A percentile compares a stretch with the other conserved stretches of the same genome.
These are phyloP conservation scores for Ovis canadensis DNA, from an alignment of 2,113 vertebrate species.

Conservation along the genomic window DNA sequence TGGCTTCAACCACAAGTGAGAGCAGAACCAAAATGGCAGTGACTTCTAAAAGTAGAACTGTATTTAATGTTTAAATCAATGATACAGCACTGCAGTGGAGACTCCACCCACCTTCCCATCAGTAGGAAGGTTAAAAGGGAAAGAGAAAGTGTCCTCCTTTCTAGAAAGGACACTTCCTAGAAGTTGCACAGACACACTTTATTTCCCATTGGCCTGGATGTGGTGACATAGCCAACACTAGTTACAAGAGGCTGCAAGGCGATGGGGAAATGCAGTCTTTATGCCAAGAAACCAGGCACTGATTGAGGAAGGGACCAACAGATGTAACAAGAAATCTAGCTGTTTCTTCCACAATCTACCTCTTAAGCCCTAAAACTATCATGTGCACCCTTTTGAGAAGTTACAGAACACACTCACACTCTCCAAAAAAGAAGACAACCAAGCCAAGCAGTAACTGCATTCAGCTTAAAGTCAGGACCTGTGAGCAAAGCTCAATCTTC, in stretches of 20 bases:
- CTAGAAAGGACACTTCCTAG: background rate
- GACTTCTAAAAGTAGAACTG: background rate
- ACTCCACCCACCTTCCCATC: background rate
- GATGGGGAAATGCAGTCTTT: background rate
- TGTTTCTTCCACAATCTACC: background rate
- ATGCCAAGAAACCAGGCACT: background rate
- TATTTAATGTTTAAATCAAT: background rate
- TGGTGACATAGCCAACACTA: background rate
- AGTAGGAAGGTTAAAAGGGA: background rate
- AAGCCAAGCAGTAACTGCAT: background rate
- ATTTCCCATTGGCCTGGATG: background rate
- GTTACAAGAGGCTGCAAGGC: background rate
- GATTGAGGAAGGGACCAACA: background rate
- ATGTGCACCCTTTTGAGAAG: background rate
- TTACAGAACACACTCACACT: background rate
- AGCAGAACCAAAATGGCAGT: background rate
- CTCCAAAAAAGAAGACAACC: background rate
- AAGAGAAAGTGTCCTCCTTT: background rate
- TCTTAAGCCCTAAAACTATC: background rate
- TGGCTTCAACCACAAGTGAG: background rate
- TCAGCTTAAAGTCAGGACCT: background rate
- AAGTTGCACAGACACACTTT: background rate
- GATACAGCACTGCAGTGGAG: background rate
- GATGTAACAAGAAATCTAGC: background rate
- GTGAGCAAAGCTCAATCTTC: background rate